These are phyloP conservation scores for Melinopterus prodromus DNA, from an alignment of 2,888 invertebrate species.

Conservation along the genomic window DNA sequence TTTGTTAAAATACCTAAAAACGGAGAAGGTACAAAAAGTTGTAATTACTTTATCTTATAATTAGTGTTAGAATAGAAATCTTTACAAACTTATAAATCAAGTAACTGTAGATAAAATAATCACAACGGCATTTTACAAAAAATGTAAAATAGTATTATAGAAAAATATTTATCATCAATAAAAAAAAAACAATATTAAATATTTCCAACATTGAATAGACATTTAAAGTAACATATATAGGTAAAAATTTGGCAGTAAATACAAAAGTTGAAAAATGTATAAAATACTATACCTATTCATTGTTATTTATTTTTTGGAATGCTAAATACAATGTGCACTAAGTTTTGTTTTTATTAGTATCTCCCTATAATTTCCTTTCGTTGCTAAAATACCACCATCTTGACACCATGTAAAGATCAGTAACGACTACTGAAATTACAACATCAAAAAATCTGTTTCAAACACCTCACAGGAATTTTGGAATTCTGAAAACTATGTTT, in stretches of 20 bases:
- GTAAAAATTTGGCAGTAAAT: constrained; percentile 59
- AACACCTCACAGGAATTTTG: neutral
- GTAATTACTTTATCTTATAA: constrained; percentile 37
- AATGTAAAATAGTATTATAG: constrained; percentile 41
- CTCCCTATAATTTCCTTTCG: neutral
- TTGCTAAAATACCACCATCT: neutral
- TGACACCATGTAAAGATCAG: neutral
- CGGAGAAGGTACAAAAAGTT: constrained; percentile 44
- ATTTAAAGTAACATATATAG: constrained; percentile 52
- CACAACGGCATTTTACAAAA: constrained; percentile 35
- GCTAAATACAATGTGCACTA: constrained; percentile 54
- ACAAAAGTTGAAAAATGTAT: constrained; percentile 49
- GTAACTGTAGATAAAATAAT: neutral
- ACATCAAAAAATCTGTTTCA: neutral
- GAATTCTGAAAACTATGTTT: neutral
- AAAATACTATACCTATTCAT: constrained; percentile 49
- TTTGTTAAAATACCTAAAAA: constrained; percentile 32
- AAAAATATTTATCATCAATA: constrained; percentile 46
- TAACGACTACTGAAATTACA: neutral
- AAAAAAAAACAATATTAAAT: constrained; percentile 56
- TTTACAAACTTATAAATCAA: constrained; percentile 6
- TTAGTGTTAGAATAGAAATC: neutral
- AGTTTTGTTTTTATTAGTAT: constrained; percentile 28
- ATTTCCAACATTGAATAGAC: constrained; percentile 47
- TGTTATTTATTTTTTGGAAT: constrained; percentile 49